Conservation (phyloP, 2,797 vertebrate genomes). For the Catamblyrhynchus diadema region DNA sequence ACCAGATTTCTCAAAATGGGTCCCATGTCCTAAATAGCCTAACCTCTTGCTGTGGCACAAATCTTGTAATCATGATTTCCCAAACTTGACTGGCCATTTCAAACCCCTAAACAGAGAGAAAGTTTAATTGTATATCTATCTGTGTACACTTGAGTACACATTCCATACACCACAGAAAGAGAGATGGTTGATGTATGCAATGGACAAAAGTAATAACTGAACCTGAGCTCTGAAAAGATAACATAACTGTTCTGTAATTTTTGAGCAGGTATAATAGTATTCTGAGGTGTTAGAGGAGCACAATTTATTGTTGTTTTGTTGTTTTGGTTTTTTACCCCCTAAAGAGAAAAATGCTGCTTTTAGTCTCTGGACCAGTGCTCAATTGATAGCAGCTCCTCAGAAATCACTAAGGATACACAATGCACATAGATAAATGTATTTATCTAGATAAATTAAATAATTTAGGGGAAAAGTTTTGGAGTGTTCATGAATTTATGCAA, state of each 20-base stretch:
- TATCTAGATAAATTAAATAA: not conserved
- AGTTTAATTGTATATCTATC: not conserved
- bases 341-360: not conserved
- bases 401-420: not conserved
- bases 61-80: not conserved
- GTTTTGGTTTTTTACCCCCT: too few species aligned
- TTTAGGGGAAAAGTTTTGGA: not conserved
- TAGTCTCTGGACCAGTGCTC: rapidly evolving
- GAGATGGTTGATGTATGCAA: not conserved
- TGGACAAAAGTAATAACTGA: not conserved
- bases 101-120: not conserved
- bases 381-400: not conserved
- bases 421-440: not conserved
- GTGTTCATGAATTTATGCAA: not conserved
- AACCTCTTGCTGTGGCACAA: rapidly evolving
- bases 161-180: not conserved
- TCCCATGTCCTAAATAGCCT: not conserved
- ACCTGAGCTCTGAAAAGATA: not conserved
- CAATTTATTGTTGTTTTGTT: not conserved
- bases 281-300: not conserved
- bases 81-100: not conserved
- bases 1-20: not conserved
- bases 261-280: not conserved
- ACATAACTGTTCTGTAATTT: not conserved
- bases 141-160: not conserved